Evolutionary conservation across 2,888 invertebrate species (phyloP).

Genomic region (Sympetrum striolatum): DNA sequence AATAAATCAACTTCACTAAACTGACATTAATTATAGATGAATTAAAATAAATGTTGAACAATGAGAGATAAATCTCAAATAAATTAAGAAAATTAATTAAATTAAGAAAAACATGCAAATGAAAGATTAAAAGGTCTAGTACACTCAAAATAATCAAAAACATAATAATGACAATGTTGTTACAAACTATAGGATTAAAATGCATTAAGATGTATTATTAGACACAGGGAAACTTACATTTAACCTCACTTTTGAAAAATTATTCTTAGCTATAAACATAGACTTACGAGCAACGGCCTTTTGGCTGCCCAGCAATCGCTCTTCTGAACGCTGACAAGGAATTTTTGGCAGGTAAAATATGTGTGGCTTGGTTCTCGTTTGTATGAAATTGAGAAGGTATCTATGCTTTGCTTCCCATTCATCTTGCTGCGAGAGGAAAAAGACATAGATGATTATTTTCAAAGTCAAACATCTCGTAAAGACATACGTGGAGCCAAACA

Average conservation of each 20-base stretch:
- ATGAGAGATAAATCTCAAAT: too few relatives aligned
- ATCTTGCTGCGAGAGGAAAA: constrained; percentile 61
- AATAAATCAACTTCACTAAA: too few relatives aligned
- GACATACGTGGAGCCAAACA: too few relatives aligned
- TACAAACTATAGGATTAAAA: too few relatives aligned
- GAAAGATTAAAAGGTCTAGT: too few relatives aligned
- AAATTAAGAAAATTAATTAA: too few relatives aligned
- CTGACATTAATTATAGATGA: too few relatives aligned
- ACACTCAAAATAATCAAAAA: too few relatives aligned
- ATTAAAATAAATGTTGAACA: too few relatives aligned
- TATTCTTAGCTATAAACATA: not conserved
- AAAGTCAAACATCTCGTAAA: not conserved
- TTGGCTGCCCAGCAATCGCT: constrained; percentile 70
- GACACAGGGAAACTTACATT: not conserved
- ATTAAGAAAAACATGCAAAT: too few relatives aligned
- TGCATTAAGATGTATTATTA: too few relatives aligned
- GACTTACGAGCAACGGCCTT: constrained; percentile 70
- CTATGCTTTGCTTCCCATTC: constrained; percentile 84
- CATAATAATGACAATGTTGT: too few relatives aligned
- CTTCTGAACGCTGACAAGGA: constrained; percentile 73
- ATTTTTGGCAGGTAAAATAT: constrained; percentile 88
- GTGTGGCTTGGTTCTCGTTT: constrained; percentile 84
- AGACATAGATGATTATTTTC: constrained; percentile 21
- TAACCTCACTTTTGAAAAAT: not conserved
- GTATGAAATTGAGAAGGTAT: constrained; percentile 80